Evolutionary conservation across 2,113 vertebrate genomes (phyloP).

Genomic region (Kryptolebias marmoratus): DNA sequence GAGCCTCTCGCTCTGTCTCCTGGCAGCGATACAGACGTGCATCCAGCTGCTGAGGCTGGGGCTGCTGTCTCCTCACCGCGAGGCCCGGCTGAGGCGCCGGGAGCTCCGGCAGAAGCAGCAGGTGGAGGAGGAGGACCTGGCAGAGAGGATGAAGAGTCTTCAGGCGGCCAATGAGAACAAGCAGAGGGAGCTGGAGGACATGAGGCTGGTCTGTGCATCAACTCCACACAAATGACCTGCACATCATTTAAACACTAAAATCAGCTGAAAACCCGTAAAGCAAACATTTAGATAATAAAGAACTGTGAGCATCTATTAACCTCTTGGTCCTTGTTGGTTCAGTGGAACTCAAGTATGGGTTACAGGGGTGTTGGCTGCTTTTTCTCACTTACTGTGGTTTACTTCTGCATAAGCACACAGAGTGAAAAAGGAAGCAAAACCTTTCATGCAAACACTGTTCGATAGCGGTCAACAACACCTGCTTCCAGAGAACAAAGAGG

Average conservation of each 20-base stretch:
- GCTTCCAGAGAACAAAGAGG: background rate
- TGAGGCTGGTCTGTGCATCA: slow-evolving; percentile 84
- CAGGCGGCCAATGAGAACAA: slow-evolving; percentile 90
- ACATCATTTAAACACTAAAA: background rate
- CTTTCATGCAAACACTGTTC: slow-evolving; percentile 45
- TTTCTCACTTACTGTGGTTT: background rate
- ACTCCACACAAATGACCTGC: background rate
- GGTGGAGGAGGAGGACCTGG: slow-evolving; percentile 87
- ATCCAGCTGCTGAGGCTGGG: slow-evolving; percentile 85
- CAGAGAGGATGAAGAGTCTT: slow-evolving; percentile 89
- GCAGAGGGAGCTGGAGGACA: slow-evolving; percentile 88
- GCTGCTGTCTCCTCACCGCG: slow-evolving; percentile 88
- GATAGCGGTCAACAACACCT: slow-evolving; percentile 39
- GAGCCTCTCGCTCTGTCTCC: background rate
- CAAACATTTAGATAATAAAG: no score
- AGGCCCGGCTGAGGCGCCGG: slow-evolving; percentile 87
- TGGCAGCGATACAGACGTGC: slow-evolving; percentile 88
- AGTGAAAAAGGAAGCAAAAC: slow-evolving; percentile 57
- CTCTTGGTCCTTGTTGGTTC: background rate
- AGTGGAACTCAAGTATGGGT: background rate
- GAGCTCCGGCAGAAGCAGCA: slow-evolving; percentile 87
- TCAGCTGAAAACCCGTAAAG: background rate
- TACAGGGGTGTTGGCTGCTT: background rate
- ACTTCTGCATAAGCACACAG: background rate
- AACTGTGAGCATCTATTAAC: no score